A percentile compares a stretch with the other conserved stretches of the same genome.
Evolutionary conservation across 2,888 invertebrate genomes (phyloP).

Genomic region (Spisula subtruncata): DNA sequence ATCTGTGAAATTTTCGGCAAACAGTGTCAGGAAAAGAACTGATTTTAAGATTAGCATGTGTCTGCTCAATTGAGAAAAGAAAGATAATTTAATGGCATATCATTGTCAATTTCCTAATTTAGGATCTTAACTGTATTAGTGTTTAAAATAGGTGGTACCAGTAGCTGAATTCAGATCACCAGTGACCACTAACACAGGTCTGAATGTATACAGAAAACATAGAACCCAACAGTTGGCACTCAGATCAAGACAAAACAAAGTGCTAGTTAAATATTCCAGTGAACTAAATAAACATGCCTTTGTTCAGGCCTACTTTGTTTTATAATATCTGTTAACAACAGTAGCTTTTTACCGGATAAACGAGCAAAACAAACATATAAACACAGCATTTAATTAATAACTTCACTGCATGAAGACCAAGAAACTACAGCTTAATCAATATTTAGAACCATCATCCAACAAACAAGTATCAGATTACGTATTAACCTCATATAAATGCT

Average conservation of each 20-base stretch:
- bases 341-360: not conserved
- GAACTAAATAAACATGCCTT: not conserved
- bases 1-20: too few species aligned
- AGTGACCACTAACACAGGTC: too few species aligned
- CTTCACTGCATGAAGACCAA: not conserved
- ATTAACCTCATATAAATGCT: not conserved
- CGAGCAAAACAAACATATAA: not conserved
- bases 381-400: not conserved
- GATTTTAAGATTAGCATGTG: too few species aligned
- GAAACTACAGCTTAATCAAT: not conserved
- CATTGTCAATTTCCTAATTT: too few species aligned
- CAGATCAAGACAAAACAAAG: not conserved
- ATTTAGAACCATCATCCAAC: not conserved
- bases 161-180: too few species aligned
- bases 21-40: too few species aligned
- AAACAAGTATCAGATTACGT: slow-evolving; percentile 14
- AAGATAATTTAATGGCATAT: too few species aligned
- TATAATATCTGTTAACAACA: not conserved
- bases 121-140: too few species aligned
- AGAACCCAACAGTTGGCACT: not conserved
- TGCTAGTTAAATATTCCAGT: not conserved
- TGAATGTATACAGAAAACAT: too few species aligned
- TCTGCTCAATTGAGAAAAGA: too few species aligned
- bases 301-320: too few species aligned
- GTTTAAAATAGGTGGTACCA: too few species aligned